Conservation (phyloP, 2,888 invertebrate genomes). For the Scaptomyza tumidula region DNA sequence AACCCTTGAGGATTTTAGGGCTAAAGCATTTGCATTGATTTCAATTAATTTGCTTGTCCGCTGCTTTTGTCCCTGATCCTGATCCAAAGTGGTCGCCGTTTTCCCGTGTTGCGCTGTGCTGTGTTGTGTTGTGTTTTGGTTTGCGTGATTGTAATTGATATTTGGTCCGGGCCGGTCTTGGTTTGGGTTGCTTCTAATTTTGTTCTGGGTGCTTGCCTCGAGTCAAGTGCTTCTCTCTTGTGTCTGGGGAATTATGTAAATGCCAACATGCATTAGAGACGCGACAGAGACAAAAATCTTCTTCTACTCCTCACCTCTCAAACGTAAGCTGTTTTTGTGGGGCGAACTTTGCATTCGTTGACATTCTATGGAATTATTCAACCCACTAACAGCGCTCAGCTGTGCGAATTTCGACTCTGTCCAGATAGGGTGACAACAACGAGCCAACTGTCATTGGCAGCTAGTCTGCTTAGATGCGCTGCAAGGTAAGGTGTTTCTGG, state of each 20-base stretch:
- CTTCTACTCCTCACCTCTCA: slow-evolving; percentile 41
- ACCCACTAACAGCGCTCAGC: slow-evolving; percentile 64
- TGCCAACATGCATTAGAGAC: slow-evolving; percentile 75
- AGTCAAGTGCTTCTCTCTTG: slow-evolving; percentile 65
- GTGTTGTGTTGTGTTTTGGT: slow-evolving; percentile 53
- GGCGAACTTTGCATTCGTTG: slow-evolving; percentile 38
- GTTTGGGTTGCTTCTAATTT: slow-evolving; percentile 28
- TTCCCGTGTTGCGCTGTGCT: slow-evolving; percentile 30
- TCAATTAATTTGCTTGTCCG: slow-evolving; percentile 77
- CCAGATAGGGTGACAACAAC: slow-evolving; percentile 63
- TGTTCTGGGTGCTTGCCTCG: slow-evolving; percentile 48
- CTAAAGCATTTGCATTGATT: slow-evolving; percentile 76
- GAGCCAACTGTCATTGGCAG: slow-evolving; percentile 67
- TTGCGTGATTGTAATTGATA: slow-evolving; percentile 79
- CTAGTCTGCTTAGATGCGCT: slow-evolving; percentile 36
- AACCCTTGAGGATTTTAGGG: slow-evolving; percentile 58
- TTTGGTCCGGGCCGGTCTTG: slow-evolving; percentile 61
- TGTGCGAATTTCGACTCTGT: slow-evolving; percentile 66
- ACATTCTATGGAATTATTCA: slow-evolving; percentile 66
- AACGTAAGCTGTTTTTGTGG: slow-evolving; percentile 30
- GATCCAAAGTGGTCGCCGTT: slow-evolving; percentile 35
- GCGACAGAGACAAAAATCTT: slow-evolving; percentile 34
- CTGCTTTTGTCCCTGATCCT: slow-evolving; percentile 45
- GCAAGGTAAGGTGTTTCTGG: slow-evolving; percentile 60
- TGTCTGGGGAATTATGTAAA: slow-evolving; percentile 73